Base-by-base conservation (phyloP, 2,797 vertebrate species). In the Amblyopsis hoosieri region DNA sequence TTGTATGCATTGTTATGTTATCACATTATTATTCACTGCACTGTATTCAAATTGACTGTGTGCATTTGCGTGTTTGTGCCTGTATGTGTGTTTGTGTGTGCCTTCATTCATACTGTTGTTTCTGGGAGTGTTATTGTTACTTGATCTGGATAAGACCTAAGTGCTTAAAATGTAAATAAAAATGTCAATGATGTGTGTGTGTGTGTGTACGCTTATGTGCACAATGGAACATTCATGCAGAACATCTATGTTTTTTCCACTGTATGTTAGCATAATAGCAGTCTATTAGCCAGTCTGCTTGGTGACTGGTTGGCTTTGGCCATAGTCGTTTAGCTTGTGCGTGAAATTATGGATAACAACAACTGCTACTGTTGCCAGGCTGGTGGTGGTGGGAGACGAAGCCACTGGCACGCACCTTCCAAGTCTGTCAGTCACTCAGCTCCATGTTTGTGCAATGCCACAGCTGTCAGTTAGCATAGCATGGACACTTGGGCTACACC, bases 291-390 rank as follows among this genome's bases (percentile, higher is more conserved):
- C 57, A 19, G 63, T 64, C 46, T 68, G 64, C 54, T 59, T 63
- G 37, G 60, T 63, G 61, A 64, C 67, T 71, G 76, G 47, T 80
- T 87, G 74, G 84, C 78, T 46, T 55, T 59, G 46, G 66, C 53
- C 13, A 69, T 62, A 75, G 52, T 62, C 66, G 73, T 75, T 82
- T 94, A 94, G 91, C 90, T 89, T 81, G 74, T 86, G 91, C 95
- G 93, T 93, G 91, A 95, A 94, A 94, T 93, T 79, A 65, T 68
- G 87, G 86, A 88, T 91, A 92, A 93, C 92, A 91, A 94, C 91
- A 90, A 93, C 90, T 84, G 86, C 82, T 76, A 57, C 83, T 91
- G 87, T 87, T 92, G 91, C 83, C 82, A 84, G 76, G 69, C 84
- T 79, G 88, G 88, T 67, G 66, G 64, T 79, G 58, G 81, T 73